A percentile compares a stretch with the other conserved stretches of the same genome.
Evolutionary conservation across 2,113 vertebrate genomes (phyloP).

Genomic region (Motacilla tschutschensis): DNA sequence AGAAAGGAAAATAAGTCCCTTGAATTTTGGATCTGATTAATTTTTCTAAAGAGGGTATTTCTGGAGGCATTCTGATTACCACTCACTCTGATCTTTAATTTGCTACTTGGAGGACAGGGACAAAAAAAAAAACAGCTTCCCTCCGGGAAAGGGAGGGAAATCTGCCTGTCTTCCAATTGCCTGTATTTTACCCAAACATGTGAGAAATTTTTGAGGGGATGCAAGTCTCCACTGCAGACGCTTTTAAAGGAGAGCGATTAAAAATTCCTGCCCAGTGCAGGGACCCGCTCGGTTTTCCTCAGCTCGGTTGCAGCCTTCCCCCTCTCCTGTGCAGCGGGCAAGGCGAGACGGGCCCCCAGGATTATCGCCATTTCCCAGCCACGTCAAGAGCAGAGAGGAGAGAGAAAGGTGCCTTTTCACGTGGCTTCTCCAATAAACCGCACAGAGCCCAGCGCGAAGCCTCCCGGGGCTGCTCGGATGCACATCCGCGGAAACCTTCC

Average conservation of each 20-base stretch:
- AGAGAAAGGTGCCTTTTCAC: neutral
- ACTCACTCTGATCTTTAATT: neutral
- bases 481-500: neutral
- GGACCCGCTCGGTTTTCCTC: neutral
- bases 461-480: fast-evolving
- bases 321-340: neutral
- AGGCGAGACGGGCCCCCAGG: neutral
- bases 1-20: neutral
- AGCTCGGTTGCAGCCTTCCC: neutral
- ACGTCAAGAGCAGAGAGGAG: neutral
- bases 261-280: neutral
- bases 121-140: neutral
- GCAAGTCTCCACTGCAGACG: neutral
- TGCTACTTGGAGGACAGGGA: neutral
- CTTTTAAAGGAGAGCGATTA: neutral
- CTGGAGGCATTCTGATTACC: neutral
- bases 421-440: neutral
- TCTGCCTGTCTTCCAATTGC: neutral
- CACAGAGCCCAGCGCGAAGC: neutral
- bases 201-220: neutral
- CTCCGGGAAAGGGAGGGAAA: neutral
- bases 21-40: neutral
- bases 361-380: neutral
- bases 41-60: neutral
- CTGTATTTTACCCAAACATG: neutral